Percentiles rank a stretch among this genome's conserved stretches.
Conservation (phyloP, 1,140 invertebrate genomes). For the Ptiloglossa arizonensis region DNA sequence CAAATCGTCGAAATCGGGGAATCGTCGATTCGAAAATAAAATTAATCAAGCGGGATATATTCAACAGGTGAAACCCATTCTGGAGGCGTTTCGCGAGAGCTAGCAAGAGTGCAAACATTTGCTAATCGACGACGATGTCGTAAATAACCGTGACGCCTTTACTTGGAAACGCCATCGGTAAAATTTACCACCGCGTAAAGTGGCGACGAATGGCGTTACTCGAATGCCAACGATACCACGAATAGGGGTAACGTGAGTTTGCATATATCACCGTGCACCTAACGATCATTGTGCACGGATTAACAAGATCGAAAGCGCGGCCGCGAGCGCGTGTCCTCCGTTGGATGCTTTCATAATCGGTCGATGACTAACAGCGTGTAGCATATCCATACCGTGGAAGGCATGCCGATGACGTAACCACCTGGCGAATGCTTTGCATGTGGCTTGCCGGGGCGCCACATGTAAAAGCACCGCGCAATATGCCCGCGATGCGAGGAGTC, state of each 20-base stretch:
- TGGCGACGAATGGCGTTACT: no score
- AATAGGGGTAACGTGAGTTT: not conserved
- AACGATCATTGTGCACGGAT: not conserved
- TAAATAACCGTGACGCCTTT: conserved; percentile 23
- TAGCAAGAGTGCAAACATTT: conserved; percentile 38
- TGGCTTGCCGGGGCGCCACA: conserved; percentile 31
- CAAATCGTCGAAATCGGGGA: no score
- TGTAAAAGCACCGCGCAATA: conserved; percentile 31
- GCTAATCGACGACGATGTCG: conserved; percentile 12
- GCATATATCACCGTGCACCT: not conserved
- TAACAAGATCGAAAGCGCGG: not conserved
- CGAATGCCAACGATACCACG: not conserved
- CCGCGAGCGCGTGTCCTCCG: not conserved
- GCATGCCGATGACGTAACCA: conserved; percentile 75
- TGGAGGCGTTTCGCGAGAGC: not conserved
- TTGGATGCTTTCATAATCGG: conserved; percentile 50
- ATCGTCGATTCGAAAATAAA: no score
- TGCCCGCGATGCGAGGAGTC: not conserved
- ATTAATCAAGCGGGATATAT: not conserved
- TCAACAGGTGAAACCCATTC: conserved; percentile 32
- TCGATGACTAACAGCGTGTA: conserved; percentile 73
- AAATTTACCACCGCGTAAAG: not conserved
- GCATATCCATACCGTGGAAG: conserved; percentile 75
- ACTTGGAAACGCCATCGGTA: not conserved
- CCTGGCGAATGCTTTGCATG: conserved; percentile 35